These are phyloP conservation scores for Mycteria americana DNA, from an alignment of 2,797 vertebrate species.

Conservation along the genomic window DNA sequence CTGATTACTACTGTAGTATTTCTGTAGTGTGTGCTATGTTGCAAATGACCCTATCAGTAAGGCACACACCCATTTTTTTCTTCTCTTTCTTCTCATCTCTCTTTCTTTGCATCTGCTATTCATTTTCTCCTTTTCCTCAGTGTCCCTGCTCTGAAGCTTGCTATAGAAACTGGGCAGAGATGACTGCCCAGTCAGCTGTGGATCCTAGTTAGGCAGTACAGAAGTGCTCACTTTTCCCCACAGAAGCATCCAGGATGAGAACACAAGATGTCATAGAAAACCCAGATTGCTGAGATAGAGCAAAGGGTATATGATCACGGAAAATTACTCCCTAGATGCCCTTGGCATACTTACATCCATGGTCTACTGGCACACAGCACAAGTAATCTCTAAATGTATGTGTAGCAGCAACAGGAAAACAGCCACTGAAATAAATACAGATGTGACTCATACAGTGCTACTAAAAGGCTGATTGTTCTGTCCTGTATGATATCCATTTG, in stretches of 20 bases:
- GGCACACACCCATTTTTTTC: fast-evolving
- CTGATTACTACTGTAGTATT: background rate
- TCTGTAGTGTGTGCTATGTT: background rate
- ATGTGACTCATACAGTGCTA: background rate
- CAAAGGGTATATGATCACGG: background rate
- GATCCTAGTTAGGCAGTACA: background rate
- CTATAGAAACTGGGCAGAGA: background rate
- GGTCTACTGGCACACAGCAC: background rate
- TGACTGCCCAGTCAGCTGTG: background rate
- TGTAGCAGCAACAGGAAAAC: background rate
- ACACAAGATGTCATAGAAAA: background rate
- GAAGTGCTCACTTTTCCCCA: background rate
- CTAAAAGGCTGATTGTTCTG: background rate
- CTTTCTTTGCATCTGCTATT: background rate
- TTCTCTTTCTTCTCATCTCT: background rate
- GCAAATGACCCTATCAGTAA: background rate
- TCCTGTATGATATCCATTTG: background rate
- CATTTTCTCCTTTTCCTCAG: background rate
- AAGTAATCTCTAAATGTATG: background rate
- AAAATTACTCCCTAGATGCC: background rate
- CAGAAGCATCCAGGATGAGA: background rate
- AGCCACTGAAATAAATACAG: background rate
- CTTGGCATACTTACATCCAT: background rate
- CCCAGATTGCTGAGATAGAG: background rate
- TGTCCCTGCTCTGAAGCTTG: background rate